Evolutionary conservation across 2,113 vertebrate species (phyloP), one percentile per base, ranked within the genome.

Genomic region (Puntigrus tetrazona): DNA sequence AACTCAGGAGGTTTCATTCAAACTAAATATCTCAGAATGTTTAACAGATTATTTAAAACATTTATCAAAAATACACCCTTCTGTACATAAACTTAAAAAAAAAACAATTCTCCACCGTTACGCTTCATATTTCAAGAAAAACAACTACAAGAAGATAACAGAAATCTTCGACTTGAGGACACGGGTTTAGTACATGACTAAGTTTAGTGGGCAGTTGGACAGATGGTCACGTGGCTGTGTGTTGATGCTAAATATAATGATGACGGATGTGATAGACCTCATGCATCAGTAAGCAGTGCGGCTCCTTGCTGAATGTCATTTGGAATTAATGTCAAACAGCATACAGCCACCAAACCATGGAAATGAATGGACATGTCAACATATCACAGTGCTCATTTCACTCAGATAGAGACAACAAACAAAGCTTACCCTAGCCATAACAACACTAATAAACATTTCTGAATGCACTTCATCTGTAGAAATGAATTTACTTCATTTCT

Each of bases 281-380:
- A 92, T 83, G 92, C 92, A 78, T 91, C 91, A 87, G 69, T 85
- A 89, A 90, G 86, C 92, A 92, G 90, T 92, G 92, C 88, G 82
- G 91, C 91, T 93, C 90, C 90, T 93, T 88, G 65, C 90, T 89
- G 90, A 91, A 91, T 91, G 94, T 92, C 93, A 94, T 84, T 87
- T 86, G 84, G 85, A 86, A 93, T 94, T 91, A 90, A 80, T 88
- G 87, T 94, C 92, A 94, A 91, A 91, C 88, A 89, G 87, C 90
- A 92, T 86, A 92, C 81, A 82, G 89, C 88, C 86, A 78, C 65
- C 80, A 86, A 88, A 90, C 89, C 79, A 87, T 67, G 57, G 78
- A 87, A 87, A 84, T 79, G 75, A 87, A 78, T 78, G 61, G 79
- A 59, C 74, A 47, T 85, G 86, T 85, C 86, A 87, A 85, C 80